Evolutionary conservation across 1,140 invertebrate genomes (phyloP), one percentile per base, ranked within the genome.

Genomic region (Nasonia longicornis): DNA sequence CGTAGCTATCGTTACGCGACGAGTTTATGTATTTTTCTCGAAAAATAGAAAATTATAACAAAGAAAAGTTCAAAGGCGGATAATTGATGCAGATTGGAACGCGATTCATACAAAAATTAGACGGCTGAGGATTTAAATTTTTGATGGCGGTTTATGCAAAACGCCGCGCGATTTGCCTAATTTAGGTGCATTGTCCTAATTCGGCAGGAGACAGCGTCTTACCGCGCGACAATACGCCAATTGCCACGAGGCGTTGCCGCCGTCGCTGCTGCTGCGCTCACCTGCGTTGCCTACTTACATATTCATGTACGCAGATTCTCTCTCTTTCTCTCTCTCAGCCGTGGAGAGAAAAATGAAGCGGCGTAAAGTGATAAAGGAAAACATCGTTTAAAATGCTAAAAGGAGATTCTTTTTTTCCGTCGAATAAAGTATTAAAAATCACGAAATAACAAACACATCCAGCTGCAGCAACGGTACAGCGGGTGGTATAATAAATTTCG

Each of bases 141-240:
- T 58, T 75, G 52, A 75, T 75, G 29, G 45, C 29, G 48, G 48
- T 38, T 76, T 76, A 76, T 76, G 74, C 29, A 76, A 76, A 76
- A n/a, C 22, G 35, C 52, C 38, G 38, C 38, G 72, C 10, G 29
- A 76, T 76, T 76, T 76, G 31, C 58, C 74, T 66, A 64, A 76
- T 64, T 76, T 16, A 76, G 35, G 35, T 66, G 45, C 31, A 76
- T 76, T 75, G 73, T 75, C 73, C 73, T 75, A 75, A 75, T 63
- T 75, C 73, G 31, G 52, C 48, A 58, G 48, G 14, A 58, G 48
- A 48, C 38, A 58, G 12, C 31, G 29, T 63, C 73, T 75, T 75
- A 35, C 48, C 48, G 48, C 48, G 48, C 38, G 73, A 75, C 73
- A 75, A 75, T 75, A 75, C 52, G 73, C 48, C 73, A 75, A 75